Percentiles rank a stretch among this genome's conserved stretches.
Evolutionary conservation across 2,888 invertebrate genomes (phyloP).

Genomic region (Cactoblastis cactorum): DNA sequence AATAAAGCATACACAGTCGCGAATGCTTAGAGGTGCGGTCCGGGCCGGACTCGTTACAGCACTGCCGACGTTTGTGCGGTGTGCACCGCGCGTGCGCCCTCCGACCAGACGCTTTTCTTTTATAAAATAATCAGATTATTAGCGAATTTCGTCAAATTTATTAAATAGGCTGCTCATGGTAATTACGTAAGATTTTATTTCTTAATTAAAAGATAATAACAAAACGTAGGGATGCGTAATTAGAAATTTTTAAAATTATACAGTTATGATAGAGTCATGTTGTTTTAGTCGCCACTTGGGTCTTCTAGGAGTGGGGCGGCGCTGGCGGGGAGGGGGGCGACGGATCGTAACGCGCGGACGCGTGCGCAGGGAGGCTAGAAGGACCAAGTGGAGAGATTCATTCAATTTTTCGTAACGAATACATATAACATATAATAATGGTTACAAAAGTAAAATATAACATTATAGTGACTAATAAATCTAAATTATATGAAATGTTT

Average conservation of each 20-base stretch:
- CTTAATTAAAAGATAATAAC: slow-evolving; percentile 79
- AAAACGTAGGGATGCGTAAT: slow-evolving; percentile 79
- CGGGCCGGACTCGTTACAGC: slow-evolving; percentile 32
- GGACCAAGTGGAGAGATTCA: slow-evolving; percentile 53
- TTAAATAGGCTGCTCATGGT: slow-evolving; percentile 78
- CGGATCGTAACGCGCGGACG: slow-evolving; percentile 16
- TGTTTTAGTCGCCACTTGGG: slow-evolving; percentile 58
- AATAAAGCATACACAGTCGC: slow-evolving; percentile 69
- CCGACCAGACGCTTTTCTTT: slow-evolving; percentile 69
- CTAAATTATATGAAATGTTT: slow-evolving; percentile 80
- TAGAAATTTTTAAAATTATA: slow-evolving; percentile 79
- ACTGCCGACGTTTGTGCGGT: slow-evolving; percentile 34
- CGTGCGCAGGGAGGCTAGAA: slow-evolving; percentile 24
- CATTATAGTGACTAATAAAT: slow-evolving; percentile 78
- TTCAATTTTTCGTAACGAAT: slow-evolving; percentile 75
- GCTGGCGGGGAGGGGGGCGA: slow-evolving; percentile 15
- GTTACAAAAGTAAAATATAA: slow-evolving; percentile 79
- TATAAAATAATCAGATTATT: slow-evolving; percentile 70
- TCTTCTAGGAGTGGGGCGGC: slow-evolving; percentile 29
- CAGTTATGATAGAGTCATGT: slow-evolving; percentile 75
- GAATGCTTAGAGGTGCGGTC: slow-evolving; percentile 52
- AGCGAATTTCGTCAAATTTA: slow-evolving; percentile 75
- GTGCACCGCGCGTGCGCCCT: slow-evolving; percentile 22
- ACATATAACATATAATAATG: slow-evolving; percentile 79
- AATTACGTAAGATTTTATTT: slow-evolving; percentile 78